phyloP scores from a whole-genome alignment of 2,797 vertebrate genomes.

The Miichthys miiuy region DNA sequence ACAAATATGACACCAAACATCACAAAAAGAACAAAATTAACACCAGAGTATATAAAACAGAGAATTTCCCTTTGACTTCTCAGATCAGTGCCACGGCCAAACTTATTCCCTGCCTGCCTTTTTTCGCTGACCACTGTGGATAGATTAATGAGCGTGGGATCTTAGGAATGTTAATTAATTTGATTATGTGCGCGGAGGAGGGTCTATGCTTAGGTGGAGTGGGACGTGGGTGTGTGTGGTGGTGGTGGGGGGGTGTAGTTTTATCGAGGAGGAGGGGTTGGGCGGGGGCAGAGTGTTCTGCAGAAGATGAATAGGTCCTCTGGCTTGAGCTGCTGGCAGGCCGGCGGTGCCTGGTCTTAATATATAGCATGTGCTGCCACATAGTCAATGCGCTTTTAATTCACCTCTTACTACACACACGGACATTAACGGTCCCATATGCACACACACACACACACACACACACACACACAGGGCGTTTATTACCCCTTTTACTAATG shows the following conservation, averaged over 20 bases:
- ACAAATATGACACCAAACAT: not conserved
- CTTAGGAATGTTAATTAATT: conserved; percentile 88
- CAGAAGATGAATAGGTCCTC: conserved; percentile 85
- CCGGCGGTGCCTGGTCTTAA: conserved; percentile 80
- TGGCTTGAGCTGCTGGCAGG: conserved; percentile 74
- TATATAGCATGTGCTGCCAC: conserved; percentile 89
- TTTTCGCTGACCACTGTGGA: conserved; percentile 80
- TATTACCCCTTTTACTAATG: conserved; percentile 73
- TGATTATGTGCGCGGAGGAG: conserved; percentile 79
- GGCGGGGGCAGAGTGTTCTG: conserved; percentile 51
- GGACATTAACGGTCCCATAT: conserved; percentile 52
- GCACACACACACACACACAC: conserved; percentile 23
- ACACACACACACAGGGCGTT: conserved; percentile 39
- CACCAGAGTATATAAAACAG: not conserved
- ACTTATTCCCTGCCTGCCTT: conserved; percentile 44
- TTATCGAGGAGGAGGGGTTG: conserved; percentile 63
- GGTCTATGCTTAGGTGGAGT: conserved; percentile 68
- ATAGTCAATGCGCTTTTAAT: conserved; percentile 92
- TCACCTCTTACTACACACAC: conserved; percentile 78
- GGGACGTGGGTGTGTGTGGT: conserved; percentile 65
- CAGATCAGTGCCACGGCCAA: conserved; percentile 42
- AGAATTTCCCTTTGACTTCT: conserved; percentile 13
- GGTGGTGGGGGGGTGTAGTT: conserved; percentile 54
- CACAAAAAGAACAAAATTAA: not conserved
- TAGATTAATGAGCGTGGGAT: conserved; percentile 85